Percentiles rank a stretch among this genome's conserved stretches.
Conservation (phyloP, 2,113 vertebrate genomes). For the Girardinichthys multiradiatus region DNA sequence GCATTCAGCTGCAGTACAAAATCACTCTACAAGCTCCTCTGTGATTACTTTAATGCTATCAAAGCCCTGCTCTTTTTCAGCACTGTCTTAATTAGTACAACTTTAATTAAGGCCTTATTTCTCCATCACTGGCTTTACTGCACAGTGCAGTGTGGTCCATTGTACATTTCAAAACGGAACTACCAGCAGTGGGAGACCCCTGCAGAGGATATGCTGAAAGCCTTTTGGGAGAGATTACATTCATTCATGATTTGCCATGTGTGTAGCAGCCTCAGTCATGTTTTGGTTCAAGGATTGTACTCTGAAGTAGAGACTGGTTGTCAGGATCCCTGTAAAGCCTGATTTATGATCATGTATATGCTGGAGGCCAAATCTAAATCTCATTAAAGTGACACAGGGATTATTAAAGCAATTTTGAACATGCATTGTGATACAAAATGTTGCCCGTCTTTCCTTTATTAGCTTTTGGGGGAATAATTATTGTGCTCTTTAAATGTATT, state of each 20-base stretch:
- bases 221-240: conserved; percentile 33
- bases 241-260: conserved; percentile 29
- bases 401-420: conserved; percentile 50
- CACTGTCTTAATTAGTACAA: conserved; percentile 67
- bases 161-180: conserved; percentile 24
- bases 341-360: conserved; percentile 47
- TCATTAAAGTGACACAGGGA: conserved; percentile 63
- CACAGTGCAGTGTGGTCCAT: conserved; percentile 21
- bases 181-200: conserved; percentile 19
- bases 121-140: conserved; percentile 49
- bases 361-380: conserved; percentile 34
- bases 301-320: conserved; percentile 34
- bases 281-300: conserved; percentile 33
- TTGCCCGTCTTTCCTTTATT: conserved; percentile 23
- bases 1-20: conserved; percentile 49
- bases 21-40: conserved; percentile 56
- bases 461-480: conserved; percentile 26
- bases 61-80: conserved; percentile 61
- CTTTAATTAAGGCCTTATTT: conserved; percentile 73
- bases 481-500: background rate
- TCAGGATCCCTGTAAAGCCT: conserved; percentile 23
- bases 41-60: conserved; percentile 69
- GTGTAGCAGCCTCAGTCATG: conserved; percentile 21
- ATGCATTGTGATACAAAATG: conserved; percentile 24
- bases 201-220: conserved; percentile 13